A percentile compares a stretch with the other conserved stretches of the same genome.
phyloP scores from a whole-genome alignment of 1,140 invertebrate species.

The Macrobrachium rosenbergii region DNA sequence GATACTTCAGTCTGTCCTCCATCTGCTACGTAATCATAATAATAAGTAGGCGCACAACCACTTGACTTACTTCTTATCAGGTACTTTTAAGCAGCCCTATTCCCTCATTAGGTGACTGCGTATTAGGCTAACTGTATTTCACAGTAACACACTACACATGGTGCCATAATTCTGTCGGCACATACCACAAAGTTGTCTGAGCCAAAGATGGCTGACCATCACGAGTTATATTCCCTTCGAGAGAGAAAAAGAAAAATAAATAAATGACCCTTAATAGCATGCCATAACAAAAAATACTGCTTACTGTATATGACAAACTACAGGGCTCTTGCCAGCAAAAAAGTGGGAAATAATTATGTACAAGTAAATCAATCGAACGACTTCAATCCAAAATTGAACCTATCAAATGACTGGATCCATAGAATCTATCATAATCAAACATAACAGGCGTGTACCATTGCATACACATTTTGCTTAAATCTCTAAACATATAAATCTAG shows the following conservation, averaged over 20 bases:
- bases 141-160: conserved; percentile 44
- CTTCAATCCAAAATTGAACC: conserved; percentile 42
- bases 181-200: not conserved
- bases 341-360: conserved; percentile 54
- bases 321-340: conserved; percentile 29
- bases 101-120: conserved; percentile 29
- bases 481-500: conserved; percentile 63
- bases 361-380: conserved; percentile 55
- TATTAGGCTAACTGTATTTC: conserved; percentile 55
- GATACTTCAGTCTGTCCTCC: too few species aligned
- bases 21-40: too few species aligned
- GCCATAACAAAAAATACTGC: not conserved
- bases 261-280: not conserved
- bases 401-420: conserved; percentile 40
- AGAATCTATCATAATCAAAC: conserved; percentile 58
- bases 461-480: conserved; percentile 54
- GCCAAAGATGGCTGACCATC: conserved; percentile 23
- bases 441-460: conserved; percentile 49
- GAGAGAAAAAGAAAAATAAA: conserved; percentile 11
- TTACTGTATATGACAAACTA: conserved; percentile 27
- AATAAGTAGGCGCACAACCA: conserved; percentile 46
- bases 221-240: conserved; percentile 26
- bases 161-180: conserved; percentile 37
- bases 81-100: conserved; percentile 51
- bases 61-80: conserved; percentile 55